Evolutionary conservation across 2,888 invertebrate genomes (phyloP), one percentile per base, ranked within the genome.

Genomic region (Acrobeloides nanus): DNA sequence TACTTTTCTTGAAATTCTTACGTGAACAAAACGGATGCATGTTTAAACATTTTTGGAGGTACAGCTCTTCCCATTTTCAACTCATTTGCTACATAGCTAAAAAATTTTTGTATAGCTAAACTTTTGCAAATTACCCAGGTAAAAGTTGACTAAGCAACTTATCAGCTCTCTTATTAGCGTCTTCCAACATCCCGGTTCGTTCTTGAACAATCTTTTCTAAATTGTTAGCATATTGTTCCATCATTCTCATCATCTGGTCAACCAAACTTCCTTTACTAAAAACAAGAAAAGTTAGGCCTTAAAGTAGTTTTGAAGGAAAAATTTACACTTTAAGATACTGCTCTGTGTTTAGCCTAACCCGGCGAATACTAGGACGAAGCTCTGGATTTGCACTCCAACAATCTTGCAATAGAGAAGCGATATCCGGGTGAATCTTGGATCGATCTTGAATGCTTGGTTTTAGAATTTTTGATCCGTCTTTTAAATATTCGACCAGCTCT

Each of bases 121-220:
- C n/a, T 29, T 29, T 29, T 41, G 42, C 3, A 41, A 32, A 35
- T n/a, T 29, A 62, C 51, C 54, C 53, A 1, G 70, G 70, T 3
- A 70, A 49, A 6, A 70, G 55, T 49, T 70, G 70, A 7, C 57
- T 57, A 20, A 70, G 57, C 8, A 70, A 55, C 42, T 64, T 61
- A 40, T 70, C 70, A 1, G 70, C 70, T 3, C 71, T 54, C 24
- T 61, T 46, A 44, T 71, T 70, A 3, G 70, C 71, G 17, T 71
- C 70, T 46, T 70, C 70, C 34, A 70, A 44, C 68, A 71, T 68
- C 42, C 68, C 70, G n/a, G 70, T 70, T 38, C 70, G 53, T 42
- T 70, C 70, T 10, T 66, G 57, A 1, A 70, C 70, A 21, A 62
- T 43, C 46, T 70, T 70, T 46, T 70, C 70, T 31, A 72, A 52